Percentiles rank a stretch among this genome's conserved stretches.
These are phyloP conservation scores for Sepiola atlantica DNA, from an alignment of 2,888 invertebrate species.

Conservation along the genomic window DNA sequence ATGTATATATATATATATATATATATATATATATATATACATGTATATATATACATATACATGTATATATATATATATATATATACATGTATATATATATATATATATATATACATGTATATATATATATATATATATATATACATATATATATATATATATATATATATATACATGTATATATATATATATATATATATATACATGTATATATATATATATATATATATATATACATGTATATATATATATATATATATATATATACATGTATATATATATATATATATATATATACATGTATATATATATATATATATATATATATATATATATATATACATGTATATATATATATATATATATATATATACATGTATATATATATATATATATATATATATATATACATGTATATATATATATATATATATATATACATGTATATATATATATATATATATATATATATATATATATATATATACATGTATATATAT, in stretches of 20 bases:
- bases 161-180: too few relatives aligned
- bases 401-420: neutral
- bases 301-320: neutral
- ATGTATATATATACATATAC: neutral
- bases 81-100: neutral
- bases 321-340: neutral
- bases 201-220: too few relatives aligned
- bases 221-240: neutral
- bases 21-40: neutral
- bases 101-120: neutral
- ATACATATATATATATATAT: neutral
- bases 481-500: neutral
- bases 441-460: neutral
- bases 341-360: neutral
- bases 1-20: neutral
- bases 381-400: neutral
- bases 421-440: neutral
- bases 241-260: neutral
- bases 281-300: neutral
- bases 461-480: neutral
- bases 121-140: neutral
- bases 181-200: too few relatives aligned
- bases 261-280: neutral
- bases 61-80: neutral
- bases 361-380: neutral